Evolutionary conservation across 2,888 invertebrate species (phyloP), one percentile per base, ranked within the genome.

Genomic region (Lottia scabra): DNA sequence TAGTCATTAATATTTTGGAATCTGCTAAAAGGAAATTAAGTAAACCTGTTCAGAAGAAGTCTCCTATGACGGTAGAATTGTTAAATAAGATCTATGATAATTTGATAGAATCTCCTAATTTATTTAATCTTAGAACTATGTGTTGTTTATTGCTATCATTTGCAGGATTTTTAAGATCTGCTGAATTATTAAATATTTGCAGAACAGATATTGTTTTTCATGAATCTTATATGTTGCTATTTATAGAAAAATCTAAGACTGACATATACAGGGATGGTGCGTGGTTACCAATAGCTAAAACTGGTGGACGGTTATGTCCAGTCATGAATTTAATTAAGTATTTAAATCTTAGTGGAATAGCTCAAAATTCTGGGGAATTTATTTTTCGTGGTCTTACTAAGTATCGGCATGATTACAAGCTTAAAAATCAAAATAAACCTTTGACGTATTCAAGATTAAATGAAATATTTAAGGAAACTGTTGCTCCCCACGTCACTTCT

Each of bases 1-100:
- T 71, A 30, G 48, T 71, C 23, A 63, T 8, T 19, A 48, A 68
- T 27, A 43, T 71, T 26, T 44, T 71, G 26, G 67, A 67, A 48
- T 67, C 71, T 8, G 71, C 63, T 2, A 71, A 64, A 27, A 27
- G 67, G 15, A 68, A 56, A 13, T 27, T 72, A 15, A 1, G n/a
- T 30, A 72, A 68, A 38, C 46, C 56, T 19, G 10, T 38, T 30
- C 4, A 15, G 5, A 65, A 72, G 56, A 72, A 68, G 65, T 65
- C 63, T 15, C 72, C 68, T 26, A 65, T 74, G 2, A 68, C 71
- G 45, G 43, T 15, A 10, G 69, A 67, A 27, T 16, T 23, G 8
- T 23, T 64, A 30, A 2, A 64, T 27, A 23, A 8, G n/a, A 16
- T 64, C 12, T 38, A 64, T 16, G 27, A 64, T 1, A 64, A 64